These are phyloP conservation scores for Gorsachius goisagi DNA, from an alignment of 2,113 vertebrate genomes.

Conservation along the genomic window DNA sequence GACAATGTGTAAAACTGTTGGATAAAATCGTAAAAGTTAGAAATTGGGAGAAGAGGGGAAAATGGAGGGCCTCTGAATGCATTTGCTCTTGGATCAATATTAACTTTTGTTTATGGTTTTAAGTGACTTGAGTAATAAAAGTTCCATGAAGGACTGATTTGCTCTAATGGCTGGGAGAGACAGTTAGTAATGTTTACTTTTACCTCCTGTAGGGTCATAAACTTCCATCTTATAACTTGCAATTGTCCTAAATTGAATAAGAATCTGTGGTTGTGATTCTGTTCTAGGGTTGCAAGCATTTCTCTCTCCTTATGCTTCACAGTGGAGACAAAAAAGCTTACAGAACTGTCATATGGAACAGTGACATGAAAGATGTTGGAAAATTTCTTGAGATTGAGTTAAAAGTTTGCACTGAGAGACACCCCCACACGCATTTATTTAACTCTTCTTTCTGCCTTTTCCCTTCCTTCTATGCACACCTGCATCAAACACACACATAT, in stretches of 20 bases:
- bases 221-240: background rate
- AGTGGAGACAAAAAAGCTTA: background rate
- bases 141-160: conserved; percentile 7
- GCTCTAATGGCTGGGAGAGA: background rate
- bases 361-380: background rate
- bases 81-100: background rate
- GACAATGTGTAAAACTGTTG: background rate
- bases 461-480: background rate
- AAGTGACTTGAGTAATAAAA: conserved; percentile 11
- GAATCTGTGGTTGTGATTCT: background rate
- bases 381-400: background rate
- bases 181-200: conserved; percentile 2
- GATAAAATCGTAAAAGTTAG: background rate
- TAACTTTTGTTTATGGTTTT: background rate
- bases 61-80: background rate
- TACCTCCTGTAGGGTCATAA: background rate
- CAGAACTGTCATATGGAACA: background rate
- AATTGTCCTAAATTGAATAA: background rate
- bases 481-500: rapidly evolving
- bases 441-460: background rate
- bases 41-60: background rate
- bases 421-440: background rate
- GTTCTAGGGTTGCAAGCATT: background rate
- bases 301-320: background rate
- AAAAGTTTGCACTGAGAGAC: background rate